Evolutionary conservation across 2,113 vertebrate species (phyloP).

Genomic region (Stigmatopora nigra): DNA sequence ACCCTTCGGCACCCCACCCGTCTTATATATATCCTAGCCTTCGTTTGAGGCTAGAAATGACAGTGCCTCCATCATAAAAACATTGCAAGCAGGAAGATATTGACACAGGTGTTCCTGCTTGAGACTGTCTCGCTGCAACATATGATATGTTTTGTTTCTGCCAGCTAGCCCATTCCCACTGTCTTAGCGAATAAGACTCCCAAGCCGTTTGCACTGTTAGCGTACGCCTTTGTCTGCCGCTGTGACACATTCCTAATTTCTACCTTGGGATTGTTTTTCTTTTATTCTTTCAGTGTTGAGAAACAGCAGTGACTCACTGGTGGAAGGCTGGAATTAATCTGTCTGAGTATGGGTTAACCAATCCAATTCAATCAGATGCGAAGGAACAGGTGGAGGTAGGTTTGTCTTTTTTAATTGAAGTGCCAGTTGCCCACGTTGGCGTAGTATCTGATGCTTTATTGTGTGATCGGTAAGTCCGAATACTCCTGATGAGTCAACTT

Average conservation of each 20-base stretch:
- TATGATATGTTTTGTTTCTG: conserved; percentile 24
- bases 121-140: conserved; percentile 19
- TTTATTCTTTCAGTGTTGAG: conserved; percentile 12
- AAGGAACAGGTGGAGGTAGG: conserved; percentile 53
- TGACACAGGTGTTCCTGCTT: conserved; percentile 32
- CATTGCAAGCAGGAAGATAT: conserved; percentile 23
- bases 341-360: conserved; percentile 59
- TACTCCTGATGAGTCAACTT: conserved; percentile 31
- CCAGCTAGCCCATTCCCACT: conserved; percentile 15
- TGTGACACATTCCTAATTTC: conserved; percentile 16
- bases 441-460: conserved; percentile 16
- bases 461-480: conserved; percentile 20
- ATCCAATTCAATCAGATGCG: no score
- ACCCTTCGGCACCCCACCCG: neutral
- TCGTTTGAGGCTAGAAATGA: conserved; percentile 14
- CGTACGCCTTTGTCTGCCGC: conserved; percentile 19
- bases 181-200: conserved; percentile 31
- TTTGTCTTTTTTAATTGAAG: conserved; percentile 61
- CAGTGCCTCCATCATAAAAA: conserved; percentile 29
- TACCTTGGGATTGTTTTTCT: neutral
- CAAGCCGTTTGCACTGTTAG: conserved; percentile 8
- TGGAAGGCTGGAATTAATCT: conserved; percentile 42
- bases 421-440: conserved; percentile 20
- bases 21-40: neutral
- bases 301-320: conserved; percentile 41